Base-by-base conservation (phyloP, 2,888 invertebrate genomes). In the Apantesis nais region DNA sequence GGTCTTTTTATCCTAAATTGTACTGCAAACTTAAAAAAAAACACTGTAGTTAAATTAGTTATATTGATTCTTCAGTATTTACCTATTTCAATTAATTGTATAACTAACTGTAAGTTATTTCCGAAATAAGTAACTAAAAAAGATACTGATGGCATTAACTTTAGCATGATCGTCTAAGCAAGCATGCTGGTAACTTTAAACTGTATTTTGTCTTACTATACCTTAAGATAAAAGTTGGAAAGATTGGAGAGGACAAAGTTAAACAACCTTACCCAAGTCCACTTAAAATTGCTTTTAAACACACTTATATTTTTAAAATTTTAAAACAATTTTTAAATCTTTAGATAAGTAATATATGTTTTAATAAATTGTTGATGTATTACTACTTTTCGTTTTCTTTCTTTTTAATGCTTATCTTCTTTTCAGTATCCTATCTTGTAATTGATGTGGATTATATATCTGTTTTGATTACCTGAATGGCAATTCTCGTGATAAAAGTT, bases 341-440 rank as follows among this genome's bases (percentile, higher is more conserved):
- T 61, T 63, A n/a, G 12, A n/a, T 4, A 39, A 0, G 0, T 37
- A 62, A 11, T 62, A 14, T 9, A 25, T 25, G 25, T 8, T n/a
- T 55, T n/a, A 62, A 62, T 62, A 62, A 62, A 81, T 39, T 62
- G 29, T 81, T 76, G 25, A 66, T 25, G 25, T 62, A 58, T 61
- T 64, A 29, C 48, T 62, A 62, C 58, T 76, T 8, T 39, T 69
- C 55, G 64, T 39, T 74, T 76, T 65, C 70, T 78, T 61, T 61
- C 29, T 29, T 29, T 16, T 16, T 16, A 29, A 58, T 14, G 25
- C 25, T 55, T 25, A 67, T 34, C 31, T 61, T 44, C n/a, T 34
- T 61, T 62, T n/a, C 48, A n/a, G 48, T 52, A 11, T 58, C 39
- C 19, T 16, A 44, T 31, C 48, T 44, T 19, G 19, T 61, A 22